A percentile compares a stretch with the other conserved stretches of the same genome.
These are phyloP conservation scores for Cephalotes varians DNA, from an alignment of 2,888 invertebrate species.

Conservation along the genomic window DNA sequence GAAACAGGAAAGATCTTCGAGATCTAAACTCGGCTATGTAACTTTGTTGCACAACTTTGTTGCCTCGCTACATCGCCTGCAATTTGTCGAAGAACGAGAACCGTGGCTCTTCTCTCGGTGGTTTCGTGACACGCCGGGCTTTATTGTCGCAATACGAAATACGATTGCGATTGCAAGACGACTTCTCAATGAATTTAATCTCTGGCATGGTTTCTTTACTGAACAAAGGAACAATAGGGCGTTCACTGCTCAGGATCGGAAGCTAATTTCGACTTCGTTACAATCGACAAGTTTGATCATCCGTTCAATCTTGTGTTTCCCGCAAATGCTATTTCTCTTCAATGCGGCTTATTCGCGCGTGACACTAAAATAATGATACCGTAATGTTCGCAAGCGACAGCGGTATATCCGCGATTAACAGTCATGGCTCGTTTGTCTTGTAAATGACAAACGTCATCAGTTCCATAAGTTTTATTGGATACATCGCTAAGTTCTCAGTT, in stretches of 20 bases:
- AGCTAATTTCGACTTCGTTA: conserved; percentile 28
- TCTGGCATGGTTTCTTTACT: not conserved
- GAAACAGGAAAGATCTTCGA: conserved; percentile 30
- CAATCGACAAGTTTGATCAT: conserved; percentile 32
- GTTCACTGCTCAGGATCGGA: conserved; percentile 26
- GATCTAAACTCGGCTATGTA: conserved; percentile 29
- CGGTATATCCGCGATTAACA: conserved; percentile 34
- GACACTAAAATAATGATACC: conserved; percentile 48
- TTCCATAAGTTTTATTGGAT: conserved; percentile 34
- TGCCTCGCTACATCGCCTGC: conserved; percentile 28
- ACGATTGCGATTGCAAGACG: conserved; percentile 34
- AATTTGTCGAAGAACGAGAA: conserved; percentile 56
- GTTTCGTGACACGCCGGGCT: conserved; percentile 47
- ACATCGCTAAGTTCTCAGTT: not conserved
- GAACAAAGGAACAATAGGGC: conserved; percentile 17
- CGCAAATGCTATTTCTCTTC: conserved; percentile 16
- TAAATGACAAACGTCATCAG: conserved; percentile 29
- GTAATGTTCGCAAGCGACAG: conserved; percentile 33
- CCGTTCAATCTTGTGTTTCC: conserved; percentile 33
- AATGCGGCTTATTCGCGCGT: conserved; percentile 43
- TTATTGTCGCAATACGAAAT: conserved; percentile 43
- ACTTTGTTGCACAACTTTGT: conserved; percentile 26
- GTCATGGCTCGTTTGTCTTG: not conserved
- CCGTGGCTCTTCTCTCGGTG: conserved; percentile 29
- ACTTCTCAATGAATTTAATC: conserved; percentile 45